Base-by-base conservation (phyloP, 2,113 vertebrate genomes). In the Vulpes ferrilata region DNA sequence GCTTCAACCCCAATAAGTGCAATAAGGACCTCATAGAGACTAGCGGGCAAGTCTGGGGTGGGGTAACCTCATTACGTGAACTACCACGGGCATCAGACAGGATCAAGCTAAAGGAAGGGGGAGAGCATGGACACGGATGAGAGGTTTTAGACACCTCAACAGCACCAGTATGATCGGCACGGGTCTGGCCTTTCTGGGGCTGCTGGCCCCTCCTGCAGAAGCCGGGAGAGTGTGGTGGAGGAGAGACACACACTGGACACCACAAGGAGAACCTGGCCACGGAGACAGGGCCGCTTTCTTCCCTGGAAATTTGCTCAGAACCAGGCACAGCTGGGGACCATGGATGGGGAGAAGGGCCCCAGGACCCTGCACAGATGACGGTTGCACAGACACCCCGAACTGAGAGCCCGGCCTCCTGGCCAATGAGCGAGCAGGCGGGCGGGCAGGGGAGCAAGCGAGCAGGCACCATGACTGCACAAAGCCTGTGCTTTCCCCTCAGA, bases 91-190 rank as follows among this genome's bases (percentile, higher is more conserved):
- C 35, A 23, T 23, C 22, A 62, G 95, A 86, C 73, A 96, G 97
- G 80, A 89, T 89, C 53, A 86, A 95, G 93, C 65, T 78, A 48
- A 30, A 55, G 82, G 88, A 53, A 95, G 67, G 76, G 88, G 95
- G 87, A 30, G 57, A 92, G 88, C 67, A 67, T 53, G 85, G 93
- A 97, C 60, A 43, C 3, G 20, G 53, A 91, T 53, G 1, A 17
- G 81, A 94, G 86, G 96, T 65, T 90, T 89, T 23, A 10, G 81
- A 84, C 79, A 86, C 92, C 95, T 96, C 96, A 43, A 97, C 96
- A 97, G 98, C 97, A 98, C 98, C 98, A 97, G 94, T 97, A 88
- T 93, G 97, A 96, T 96, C 80, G 67, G 96, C 92, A 27, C 20
- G 94, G 97, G 98, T 60, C 96, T 97, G 85, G 78, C 80, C 22